Conservation (phyloP, 2,797 vertebrate genomes). For the Anguilla marmorata region DNA sequence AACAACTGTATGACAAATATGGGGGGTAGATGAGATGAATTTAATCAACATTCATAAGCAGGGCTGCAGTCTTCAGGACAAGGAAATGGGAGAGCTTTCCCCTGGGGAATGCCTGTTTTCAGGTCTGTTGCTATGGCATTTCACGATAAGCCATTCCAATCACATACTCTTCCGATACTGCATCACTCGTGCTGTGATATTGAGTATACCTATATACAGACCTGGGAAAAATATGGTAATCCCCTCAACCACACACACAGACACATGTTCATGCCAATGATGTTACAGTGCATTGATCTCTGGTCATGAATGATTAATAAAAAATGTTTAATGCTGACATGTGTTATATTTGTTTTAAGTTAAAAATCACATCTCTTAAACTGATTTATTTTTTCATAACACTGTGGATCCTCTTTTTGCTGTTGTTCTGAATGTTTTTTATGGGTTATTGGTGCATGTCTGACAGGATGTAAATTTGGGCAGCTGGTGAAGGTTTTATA, state of each 20-base stretch:
- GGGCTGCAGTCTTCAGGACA: background rate
- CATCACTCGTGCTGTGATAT: background rate
- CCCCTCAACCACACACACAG: background rate
- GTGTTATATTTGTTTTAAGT: background rate
- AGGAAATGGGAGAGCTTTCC: conserved; percentile 30
- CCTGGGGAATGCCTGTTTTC: conserved; percentile 30
- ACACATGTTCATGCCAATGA: conserved; percentile 10
- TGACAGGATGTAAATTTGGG: background rate
- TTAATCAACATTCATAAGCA: conserved; percentile 14
- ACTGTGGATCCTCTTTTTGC: background rate
- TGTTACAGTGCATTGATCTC: background rate
- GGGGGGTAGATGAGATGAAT: background rate
- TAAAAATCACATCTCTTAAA: background rate
- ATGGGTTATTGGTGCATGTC: background rate
- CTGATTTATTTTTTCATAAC: background rate
- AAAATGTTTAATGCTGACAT: background rate
- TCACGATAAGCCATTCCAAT: conserved; percentile 35
- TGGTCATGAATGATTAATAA: background rate
- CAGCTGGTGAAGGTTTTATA: too few species aligned
- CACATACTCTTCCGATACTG: conserved; percentile 26
- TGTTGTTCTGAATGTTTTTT: background rate
- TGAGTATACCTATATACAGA: background rate
- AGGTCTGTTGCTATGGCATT: conserved; percentile 51
- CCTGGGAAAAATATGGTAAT: background rate
- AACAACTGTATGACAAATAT: background rate